Percentiles rank a stretch among this genome's conserved stretches.
phyloP scores from a whole-genome alignment of 2,888 invertebrate genomes.

The Eurytoma californica region DNA sequence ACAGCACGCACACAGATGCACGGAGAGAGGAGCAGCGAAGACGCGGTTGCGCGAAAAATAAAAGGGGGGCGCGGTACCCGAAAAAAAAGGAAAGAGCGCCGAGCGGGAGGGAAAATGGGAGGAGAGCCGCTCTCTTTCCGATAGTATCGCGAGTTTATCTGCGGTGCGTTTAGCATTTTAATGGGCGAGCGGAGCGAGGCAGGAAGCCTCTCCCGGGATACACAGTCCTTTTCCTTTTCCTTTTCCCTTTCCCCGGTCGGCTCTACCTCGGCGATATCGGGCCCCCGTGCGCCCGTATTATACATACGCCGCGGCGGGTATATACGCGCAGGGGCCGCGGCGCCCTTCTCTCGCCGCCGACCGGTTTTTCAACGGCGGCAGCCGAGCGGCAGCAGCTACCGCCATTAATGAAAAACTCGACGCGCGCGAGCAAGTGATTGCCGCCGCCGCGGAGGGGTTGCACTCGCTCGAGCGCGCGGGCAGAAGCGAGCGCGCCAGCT shows the following conservation, averaged over 20 bases:
- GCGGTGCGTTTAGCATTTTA: constrained; percentile 69
- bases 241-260: constrained; percentile 28
- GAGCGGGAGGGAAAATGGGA: constrained; percentile 4
- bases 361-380: constrained; percentile 64
- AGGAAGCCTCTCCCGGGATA: constrained; percentile 37
- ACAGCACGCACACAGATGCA: background rate
- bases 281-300: background rate
- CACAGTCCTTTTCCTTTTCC: constrained; percentile 40
- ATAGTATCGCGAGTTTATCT: constrained; percentile 56
- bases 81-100: constrained; percentile 21
- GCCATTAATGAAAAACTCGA: constrained; percentile 72
- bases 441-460: constrained; percentile 25
- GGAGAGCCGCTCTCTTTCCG: constrained; percentile 52
- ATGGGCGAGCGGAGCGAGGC: constrained; percentile 59
- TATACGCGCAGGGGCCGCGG: constrained; percentile 13
- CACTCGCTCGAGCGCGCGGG: too few relatives aligned
- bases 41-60: background rate
- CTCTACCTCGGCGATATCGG: constrained; percentile 9
- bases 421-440: constrained; percentile 54
- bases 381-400: constrained; percentile 60
- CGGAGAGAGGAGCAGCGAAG: background rate
- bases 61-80: background rate
- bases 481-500: constrained; percentile 53
- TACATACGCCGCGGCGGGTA: background rate
- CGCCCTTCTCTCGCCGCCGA: constrained; percentile 51